phyloP scores from a whole-genome alignment of 2,797 vertebrate species.

The Morus bassanus region DNA sequence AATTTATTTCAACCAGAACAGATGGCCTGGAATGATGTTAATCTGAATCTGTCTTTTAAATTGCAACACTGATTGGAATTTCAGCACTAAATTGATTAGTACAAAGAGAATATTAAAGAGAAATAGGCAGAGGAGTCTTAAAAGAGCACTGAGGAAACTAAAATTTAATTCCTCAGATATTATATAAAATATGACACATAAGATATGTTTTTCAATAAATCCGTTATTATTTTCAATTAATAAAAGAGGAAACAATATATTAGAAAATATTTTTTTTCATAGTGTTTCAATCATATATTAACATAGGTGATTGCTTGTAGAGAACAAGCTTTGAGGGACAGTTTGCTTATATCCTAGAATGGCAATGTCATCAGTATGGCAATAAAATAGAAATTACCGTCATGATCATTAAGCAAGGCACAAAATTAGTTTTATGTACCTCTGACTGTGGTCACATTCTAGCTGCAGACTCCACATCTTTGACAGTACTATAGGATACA shows the following conservation, averaged over 20 bases:
- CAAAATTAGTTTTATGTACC: background rate
- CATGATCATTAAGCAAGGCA: background rate
- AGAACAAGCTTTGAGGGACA: background rate
- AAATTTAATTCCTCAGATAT: background rate
- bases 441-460: background rate
- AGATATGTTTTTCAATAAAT: background rate
- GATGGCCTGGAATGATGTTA: conserved; percentile 20
- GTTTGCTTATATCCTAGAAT: background rate
- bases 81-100: background rate
- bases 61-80: conserved; percentile 2
- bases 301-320: background rate
- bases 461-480: background rate
- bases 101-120: background rate
- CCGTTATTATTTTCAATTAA: background rate
- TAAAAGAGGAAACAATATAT: background rate
- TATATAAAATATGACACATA: background rate
- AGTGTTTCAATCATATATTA: background rate
- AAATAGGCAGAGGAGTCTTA: background rate
- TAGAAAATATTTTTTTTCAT: background rate
- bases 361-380: background rate
- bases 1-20: conserved; percentile 36
- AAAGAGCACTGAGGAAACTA: background rate
- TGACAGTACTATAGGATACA: background rate
- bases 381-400: background rate
- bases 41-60: conserved; percentile 18